A percentile compares a stretch with the other conserved stretches of the same genome.
These are phyloP conservation scores for Harpalus rufipes DNA, from an alignment of 2,888 invertebrate genomes.

Conservation along the genomic window DNA sequence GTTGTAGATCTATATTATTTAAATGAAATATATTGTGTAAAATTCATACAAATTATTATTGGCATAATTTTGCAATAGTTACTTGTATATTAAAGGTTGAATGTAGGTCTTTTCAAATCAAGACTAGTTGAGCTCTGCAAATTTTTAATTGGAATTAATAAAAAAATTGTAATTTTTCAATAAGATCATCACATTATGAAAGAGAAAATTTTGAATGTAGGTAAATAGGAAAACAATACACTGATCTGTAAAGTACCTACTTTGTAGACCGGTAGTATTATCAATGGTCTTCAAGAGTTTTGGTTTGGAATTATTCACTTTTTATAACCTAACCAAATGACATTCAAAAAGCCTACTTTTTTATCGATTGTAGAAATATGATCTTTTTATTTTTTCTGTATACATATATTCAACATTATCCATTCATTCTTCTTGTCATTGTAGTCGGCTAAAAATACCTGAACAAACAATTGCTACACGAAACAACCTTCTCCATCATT, in stretches of 20 bases:
- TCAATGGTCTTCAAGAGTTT: too few relatives aligned
- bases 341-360: neutral
- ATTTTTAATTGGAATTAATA: neutral
- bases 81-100: too few relatives aligned
- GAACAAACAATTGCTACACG: neutral
- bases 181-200: neutral
- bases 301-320: neutral
- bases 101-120: too few relatives aligned
- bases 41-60: too few relatives aligned
- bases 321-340: neutral
- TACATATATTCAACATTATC: neutral
- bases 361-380: neutral
- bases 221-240: too few relatives aligned
- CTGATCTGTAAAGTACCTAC: too few relatives aligned
- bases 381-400: neutral
- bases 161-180: neutral
- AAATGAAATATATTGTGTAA: too few relatives aligned
- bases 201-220: too few relatives aligned
- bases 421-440: slow-evolving; percentile 5
- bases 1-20: too few relatives aligned
- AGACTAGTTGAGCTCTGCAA: too few relatives aligned
- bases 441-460: neutral
- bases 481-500: slow-evolving; percentile 5
- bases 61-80: too few relatives aligned
- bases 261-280: too few relatives aligned